These are phyloP conservation scores for Atta texana DNA, from an alignment of 1,140 invertebrate species.

Conservation along the genomic window DNA sequence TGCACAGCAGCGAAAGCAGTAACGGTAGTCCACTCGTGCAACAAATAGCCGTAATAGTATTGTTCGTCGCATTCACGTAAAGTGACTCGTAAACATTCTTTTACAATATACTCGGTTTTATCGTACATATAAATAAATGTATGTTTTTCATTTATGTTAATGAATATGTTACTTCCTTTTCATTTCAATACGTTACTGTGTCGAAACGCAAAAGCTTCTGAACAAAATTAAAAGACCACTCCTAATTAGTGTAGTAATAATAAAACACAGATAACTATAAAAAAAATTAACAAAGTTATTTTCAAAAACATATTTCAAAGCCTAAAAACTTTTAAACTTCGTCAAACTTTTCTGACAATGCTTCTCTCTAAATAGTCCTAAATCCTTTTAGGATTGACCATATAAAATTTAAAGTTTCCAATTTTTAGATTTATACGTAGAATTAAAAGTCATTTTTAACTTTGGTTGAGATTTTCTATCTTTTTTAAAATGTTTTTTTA, in stretches of 20 bases:
- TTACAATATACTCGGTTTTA: not conserved
- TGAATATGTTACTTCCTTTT: not conserved
- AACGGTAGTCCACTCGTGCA: conserved; percentile 26
- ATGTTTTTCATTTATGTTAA: not conserved
- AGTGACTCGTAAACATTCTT: conserved; percentile 21
- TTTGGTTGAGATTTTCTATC: not conserved
- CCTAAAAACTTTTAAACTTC: not conserved
- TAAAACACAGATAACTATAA: not conserved
- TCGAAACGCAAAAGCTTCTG: not conserved
- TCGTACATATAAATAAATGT: not conserved
- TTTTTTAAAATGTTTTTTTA: not conserved
- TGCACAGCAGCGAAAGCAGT: conserved; percentile 43
- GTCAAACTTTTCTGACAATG: not conserved
- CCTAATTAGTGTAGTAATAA: not conserved
- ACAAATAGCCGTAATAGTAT: conserved; percentile 43
- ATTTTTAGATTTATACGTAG: not conserved
- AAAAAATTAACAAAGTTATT: not conserved
- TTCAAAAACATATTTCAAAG: not conserved
- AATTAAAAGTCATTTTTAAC: conserved; percentile 3
- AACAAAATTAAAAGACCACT: not conserved
- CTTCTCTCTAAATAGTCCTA: not conserved
- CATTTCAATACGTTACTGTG: not conserved
- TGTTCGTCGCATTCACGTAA: conserved; percentile 13
- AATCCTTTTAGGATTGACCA: not conserved
- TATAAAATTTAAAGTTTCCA: not conserved